Evolutionary conservation across 2,888 invertebrate species (phyloP), one percentile per base, ranked within the genome.

Genomic region (Oscheius myriophilus): DNA sequence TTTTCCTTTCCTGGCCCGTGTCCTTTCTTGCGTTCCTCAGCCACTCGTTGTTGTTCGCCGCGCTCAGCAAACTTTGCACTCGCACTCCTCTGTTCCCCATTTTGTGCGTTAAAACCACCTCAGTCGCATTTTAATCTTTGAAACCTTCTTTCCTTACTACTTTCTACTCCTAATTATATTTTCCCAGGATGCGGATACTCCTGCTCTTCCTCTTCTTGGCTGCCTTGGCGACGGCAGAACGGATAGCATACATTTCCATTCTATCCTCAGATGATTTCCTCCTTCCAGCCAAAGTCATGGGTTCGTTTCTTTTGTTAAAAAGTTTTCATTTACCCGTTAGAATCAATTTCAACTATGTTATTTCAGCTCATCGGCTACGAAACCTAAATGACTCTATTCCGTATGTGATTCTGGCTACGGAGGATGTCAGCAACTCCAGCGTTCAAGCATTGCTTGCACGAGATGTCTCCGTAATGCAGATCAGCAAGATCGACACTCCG

Each of bases 401-500:
- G 0, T 82, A 75, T 69, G 68, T 80, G 7, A 64, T 82, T n/a
- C 64, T 82, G 61, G 79, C 73, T 14, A 82, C 82, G 0, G 75
- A 82, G 46, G 81, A 81, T 65, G 73, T 82, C 12, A 72, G 68
- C 18, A 41, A 68, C 7, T 11, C 62, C 11, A 74, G 80, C 2
- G 58, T 78, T 11, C 64, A 70, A 25, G n/a, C 54, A 6, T 68
- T 80, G 16, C 61, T 70, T 39, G 21, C 61, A 1, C 72, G 78
- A 53, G 76, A 76, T 18, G 72, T 82, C 0, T 65, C 55, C 14
- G 70, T 79, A 4, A 67, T 67, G 11, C 71, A 72, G 26, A 74
- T 78, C 18, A 67, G 67, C 18, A 80, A 78, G 69, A 78, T 83
- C 45, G 82, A 82, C 62, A 81, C 82, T 0, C 82, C 83, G 1